These are phyloP conservation scores for Uromys caudimaculatus DNA, from an alignment of 2,797 vertebrate species.

Conservation along the genomic window DNA sequence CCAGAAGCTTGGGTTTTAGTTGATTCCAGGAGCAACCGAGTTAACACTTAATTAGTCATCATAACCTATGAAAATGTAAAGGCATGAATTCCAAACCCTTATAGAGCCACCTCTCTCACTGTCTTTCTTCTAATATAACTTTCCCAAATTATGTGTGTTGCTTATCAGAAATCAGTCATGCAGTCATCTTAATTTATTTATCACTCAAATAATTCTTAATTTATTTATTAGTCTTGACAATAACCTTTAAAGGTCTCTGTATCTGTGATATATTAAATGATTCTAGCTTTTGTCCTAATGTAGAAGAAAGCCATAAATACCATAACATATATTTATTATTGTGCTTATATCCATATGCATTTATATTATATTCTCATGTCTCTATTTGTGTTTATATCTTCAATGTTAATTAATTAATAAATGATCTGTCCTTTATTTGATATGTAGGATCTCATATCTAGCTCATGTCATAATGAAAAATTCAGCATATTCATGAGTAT, in stretches of 20 bases:
- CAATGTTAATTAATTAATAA: background rate
- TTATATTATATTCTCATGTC: background rate
- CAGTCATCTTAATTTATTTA: background rate
- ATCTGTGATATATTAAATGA: background rate
- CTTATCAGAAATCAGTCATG: background rate
- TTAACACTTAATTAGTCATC: background rate
- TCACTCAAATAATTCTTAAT: background rate
- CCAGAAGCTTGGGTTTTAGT: background rate
- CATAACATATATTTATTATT: background rate
- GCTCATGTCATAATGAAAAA: background rate
- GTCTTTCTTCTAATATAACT: background rate
- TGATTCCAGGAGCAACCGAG: background rate
- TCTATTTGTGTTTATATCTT: background rate
- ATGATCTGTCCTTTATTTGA: background rate
- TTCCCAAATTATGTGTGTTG: background rate
- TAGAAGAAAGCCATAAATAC: background rate
- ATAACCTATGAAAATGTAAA: background rate
- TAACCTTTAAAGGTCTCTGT: background rate
- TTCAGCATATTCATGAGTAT: background rate
- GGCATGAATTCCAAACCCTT: background rate
- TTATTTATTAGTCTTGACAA: background rate
- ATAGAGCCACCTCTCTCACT: background rate
- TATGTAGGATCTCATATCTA: background rate
- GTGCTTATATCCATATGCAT: background rate
- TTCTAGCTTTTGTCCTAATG: background rate